Conservation (phyloP, 1,140 invertebrate species). For the Drosophila kepulauana region DNA sequence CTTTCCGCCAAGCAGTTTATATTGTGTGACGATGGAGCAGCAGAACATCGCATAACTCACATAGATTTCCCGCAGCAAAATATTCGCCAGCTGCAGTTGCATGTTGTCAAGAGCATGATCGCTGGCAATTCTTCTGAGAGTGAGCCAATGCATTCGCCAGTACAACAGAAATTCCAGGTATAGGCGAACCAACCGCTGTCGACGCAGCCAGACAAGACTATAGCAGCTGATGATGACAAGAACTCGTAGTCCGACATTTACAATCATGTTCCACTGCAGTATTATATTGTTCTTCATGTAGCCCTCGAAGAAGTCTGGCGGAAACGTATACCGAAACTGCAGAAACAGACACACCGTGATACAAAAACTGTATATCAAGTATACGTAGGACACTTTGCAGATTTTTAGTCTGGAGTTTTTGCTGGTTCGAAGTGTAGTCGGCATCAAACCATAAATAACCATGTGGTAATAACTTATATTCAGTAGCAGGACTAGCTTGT, state of each 20-base stretch:
- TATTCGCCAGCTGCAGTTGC: conserved; percentile 2
- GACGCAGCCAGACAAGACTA: conserved; percentile 49
- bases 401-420: background rate
- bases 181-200: conserved; percentile 29
- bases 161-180: conserved; percentile 29
- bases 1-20: conserved; percentile 12
- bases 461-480: conserved; percentile 45
- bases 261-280: conserved; percentile 43
- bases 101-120: conserved; percentile 6
- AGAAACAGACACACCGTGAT: conserved; percentile 12
- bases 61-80: conserved; percentile 15
- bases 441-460: conserved; percentile 51
- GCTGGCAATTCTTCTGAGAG: conserved; percentile 10
- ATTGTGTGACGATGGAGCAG: conserved; percentile 44
- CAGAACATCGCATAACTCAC: conserved; percentile 22
- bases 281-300: conserved; percentile 60
- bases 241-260: background rate
- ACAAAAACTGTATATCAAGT: conserved; percentile 45
- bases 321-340: conserved; percentile 33
- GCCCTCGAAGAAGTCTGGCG: conserved; percentile 3
- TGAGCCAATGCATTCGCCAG: conserved; percentile 20
- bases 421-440: conserved; percentile 28
- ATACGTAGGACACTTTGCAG: conserved; percentile 19
- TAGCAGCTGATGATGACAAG: conserved; percentile 30
- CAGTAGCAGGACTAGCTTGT: conserved; percentile 34